Conservation (phyloP, 2,113 vertebrate species). For the Dolichotis patagonum region DNA sequence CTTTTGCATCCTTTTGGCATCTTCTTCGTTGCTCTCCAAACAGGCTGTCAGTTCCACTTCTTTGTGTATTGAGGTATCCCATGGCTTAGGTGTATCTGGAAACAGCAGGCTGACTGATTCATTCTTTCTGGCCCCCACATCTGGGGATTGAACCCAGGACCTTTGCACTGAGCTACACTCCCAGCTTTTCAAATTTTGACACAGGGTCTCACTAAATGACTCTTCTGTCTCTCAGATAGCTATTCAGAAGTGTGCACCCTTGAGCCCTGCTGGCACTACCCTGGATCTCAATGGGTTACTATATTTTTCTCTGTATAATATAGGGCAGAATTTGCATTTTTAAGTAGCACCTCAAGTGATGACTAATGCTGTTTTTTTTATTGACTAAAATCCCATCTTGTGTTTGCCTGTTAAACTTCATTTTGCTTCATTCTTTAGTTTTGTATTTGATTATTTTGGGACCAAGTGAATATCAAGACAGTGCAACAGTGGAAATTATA, state of each 20-base stretch:
- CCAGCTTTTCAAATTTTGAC: background rate
- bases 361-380: background rate
- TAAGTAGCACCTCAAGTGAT: background rate
- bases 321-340: background rate
- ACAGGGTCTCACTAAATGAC: background rate
- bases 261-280: background rate
- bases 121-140: background rate
- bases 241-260: background rate
- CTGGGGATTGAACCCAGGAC: background rate
- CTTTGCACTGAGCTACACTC: background rate
- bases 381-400: conserved; percentile 8
- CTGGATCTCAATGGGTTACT: background rate
- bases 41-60: background rate
- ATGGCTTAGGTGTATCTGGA: background rate
- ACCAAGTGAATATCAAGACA: background rate
- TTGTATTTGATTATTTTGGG: conserved; percentile 42
- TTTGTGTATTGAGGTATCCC: background rate
- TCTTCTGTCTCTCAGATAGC: background rate
- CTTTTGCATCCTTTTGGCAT: conserved; percentile 46
- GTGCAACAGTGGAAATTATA: background rate
- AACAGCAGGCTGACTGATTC: background rate
- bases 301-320: background rate
- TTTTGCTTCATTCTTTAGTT: conserved; percentile 52
- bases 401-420: background rate
- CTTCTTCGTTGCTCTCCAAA: conserved; percentile 59